phyloP scores from a whole-genome alignment of 37 sponge, comb jelly and placozoan species.

The Theonella swinhoei region DNA sequence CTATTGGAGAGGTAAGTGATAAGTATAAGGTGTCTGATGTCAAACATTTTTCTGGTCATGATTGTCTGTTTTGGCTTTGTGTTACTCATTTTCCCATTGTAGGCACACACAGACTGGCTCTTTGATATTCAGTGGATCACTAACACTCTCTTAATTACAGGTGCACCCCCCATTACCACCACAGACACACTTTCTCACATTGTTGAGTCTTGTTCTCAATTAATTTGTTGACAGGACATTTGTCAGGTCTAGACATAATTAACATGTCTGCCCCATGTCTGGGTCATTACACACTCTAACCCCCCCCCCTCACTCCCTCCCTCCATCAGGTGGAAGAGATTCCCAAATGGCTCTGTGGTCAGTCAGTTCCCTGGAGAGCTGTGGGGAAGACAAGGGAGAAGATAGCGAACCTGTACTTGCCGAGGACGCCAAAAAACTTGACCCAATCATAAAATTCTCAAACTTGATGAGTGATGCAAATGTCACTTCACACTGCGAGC shows the following conservation, averaged over 20 bases:
- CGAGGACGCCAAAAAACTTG: conserved; percentile 49
- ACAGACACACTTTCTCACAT: background rate
- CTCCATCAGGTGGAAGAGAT: conserved; percentile 70
- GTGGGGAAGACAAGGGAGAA: background rate
- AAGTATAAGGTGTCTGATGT: no score
- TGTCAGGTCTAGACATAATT: no score
- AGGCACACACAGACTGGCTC: conserved; percentile 91
- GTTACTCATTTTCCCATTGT: background rate
- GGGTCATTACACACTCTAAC: background rate
- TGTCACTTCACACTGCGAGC: conserved; percentile 18
- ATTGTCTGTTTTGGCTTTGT: background rate
- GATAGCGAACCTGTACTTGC: conserved; percentile 22
- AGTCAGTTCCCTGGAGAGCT: background rate
- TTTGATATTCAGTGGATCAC: conserved; percentile 82
- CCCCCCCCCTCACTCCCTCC: background rate
- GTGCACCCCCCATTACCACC: conserved; percentile 1
- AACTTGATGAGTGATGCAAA: conserved; percentile 4
- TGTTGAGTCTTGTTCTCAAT: no score
- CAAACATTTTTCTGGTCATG: no score
- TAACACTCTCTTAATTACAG: conserved; percentile 74
- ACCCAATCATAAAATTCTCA: conserved; percentile 45
- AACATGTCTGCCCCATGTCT: no score
- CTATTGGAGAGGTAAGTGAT: conserved; percentile 70
- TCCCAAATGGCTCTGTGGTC: conserved; percentile 82
- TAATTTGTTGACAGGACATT: background rate